A percentile compares a stretch with the other conserved stretches of the same genome.
These are phyloP conservation scores for Drosophila navojoa DNA, from an alignment of 1,140 invertebrate genomes.

Conservation along the genomic window DNA sequence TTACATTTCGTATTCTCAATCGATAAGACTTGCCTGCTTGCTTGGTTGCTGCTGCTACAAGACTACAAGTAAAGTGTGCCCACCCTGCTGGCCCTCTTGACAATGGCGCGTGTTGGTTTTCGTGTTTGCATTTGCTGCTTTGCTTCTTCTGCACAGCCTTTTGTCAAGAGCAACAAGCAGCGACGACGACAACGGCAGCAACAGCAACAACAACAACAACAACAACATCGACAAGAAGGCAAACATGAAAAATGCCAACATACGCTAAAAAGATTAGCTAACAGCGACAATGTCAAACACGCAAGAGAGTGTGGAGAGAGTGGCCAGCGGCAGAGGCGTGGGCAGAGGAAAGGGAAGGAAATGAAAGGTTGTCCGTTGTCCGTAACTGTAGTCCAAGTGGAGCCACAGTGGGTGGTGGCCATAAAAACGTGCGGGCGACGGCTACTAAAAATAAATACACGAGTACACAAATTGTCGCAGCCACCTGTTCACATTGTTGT, in stretches of 20 bases:
- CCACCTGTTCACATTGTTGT: slow-evolving; percentile 81
- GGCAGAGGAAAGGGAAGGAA: neutral
- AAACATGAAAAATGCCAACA: slow-evolving; percentile 82
- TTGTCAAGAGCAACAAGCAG: slow-evolving; percentile 57
- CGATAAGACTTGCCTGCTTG: slow-evolving; percentile 54
- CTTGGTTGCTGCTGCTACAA: too few relatives aligned
- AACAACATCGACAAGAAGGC: slow-evolving; percentile 61
- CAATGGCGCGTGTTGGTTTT: slow-evolving; percentile 69
- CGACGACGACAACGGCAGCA: slow-evolving; percentile 17
- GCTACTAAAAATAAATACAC: slow-evolving; percentile 79
- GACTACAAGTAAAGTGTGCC: slow-evolving; percentile 30
- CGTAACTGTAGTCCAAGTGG: slow-evolving; percentile 36
- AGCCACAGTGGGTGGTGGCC: slow-evolving; percentile 64
- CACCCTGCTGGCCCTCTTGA: slow-evolving; percentile 9
- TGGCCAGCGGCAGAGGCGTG: neutral
- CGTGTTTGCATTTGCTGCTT: slow-evolving; percentile 72
- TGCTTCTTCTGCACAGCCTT: slow-evolving; percentile 41
- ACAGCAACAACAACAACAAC: slow-evolving; percentile 23
- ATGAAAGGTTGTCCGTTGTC: slow-evolving; percentile 17
- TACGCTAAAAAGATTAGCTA: slow-evolving; percentile 82
- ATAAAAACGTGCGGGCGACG: slow-evolving; percentile 54
- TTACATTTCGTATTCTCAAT: slow-evolving; percentile 72
- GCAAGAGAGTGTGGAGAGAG: slow-evolving; percentile 46
- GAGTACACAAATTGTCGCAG: slow-evolving; percentile 80
- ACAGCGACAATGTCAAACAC: slow-evolving; percentile 81